These are phyloP conservation scores for Polydrusus cervinus DNA, from an alignment of 2,888 invertebrate genomes.

Conservation along the genomic window DNA sequence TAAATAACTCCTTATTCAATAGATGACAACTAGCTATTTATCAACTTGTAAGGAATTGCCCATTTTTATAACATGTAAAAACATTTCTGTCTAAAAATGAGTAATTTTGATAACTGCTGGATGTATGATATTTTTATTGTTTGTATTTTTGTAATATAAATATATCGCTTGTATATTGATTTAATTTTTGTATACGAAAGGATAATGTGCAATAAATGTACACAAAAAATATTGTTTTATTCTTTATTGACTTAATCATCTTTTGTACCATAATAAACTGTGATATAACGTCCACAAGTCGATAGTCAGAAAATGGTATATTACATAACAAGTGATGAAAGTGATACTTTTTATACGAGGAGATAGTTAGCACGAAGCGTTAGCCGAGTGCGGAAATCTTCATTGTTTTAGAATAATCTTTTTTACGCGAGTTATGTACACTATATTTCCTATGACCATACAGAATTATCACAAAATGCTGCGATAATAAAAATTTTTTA, in stretches of 20 bases:
- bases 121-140: background rate
- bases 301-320: too few relatives aligned
- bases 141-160: constrained; percentile 17
- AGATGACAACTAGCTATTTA: constrained; percentile 23
- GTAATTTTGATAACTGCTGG: background rate
- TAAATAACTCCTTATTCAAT: constrained; percentile 15
- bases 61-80: constrained; percentile 3
- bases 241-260: background rate
- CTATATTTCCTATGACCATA: too few relatives aligned
- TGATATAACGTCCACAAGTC: too few relatives aligned
- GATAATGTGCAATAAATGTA: constrained; percentile 36
- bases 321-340: too few relatives aligned
- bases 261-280: too few relatives aligned
- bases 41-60: background rate
- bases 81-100: background rate
- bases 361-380: too few relatives aligned
- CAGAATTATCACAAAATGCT: too few relatives aligned
- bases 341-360: too few relatives aligned
- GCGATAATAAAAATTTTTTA: too few relatives aligned
- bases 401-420: too few relatives aligned
- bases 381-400: too few relatives aligned
- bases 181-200: constrained; percentile 15
- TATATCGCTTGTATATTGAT: constrained; percentile 1
- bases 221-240: constrained; percentile 3
- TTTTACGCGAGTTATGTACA: too few relatives aligned